A percentile compares a stretch with the other conserved stretches of the same genome.
Evolutionary conservation across 2,797 vertebrate species (phyloP).

Genomic region (Pogonophryne albipinna): DNA sequence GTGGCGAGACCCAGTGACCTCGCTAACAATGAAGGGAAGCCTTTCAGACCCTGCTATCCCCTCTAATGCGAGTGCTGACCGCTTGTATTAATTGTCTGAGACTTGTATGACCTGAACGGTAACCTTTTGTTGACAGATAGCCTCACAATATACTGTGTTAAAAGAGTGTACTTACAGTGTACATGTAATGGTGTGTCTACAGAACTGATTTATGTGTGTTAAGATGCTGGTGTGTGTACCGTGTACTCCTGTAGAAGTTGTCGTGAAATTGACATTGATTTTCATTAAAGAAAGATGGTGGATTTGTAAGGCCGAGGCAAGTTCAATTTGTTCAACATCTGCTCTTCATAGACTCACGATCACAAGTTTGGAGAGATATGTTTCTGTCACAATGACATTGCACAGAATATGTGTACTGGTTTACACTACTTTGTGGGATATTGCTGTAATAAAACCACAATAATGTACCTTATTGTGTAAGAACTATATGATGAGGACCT

Average conservation of each 20-base stretch:
- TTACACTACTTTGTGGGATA: background rate
- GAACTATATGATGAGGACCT: background rate
- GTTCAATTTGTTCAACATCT: background rate
- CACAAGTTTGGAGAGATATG: background rate
- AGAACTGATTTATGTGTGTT: conserved; percentile 8
- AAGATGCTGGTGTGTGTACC: background rate
- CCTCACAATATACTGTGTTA: background rate
- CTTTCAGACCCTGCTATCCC: conserved; percentile 15
- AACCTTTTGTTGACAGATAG: conserved; percentile 15
- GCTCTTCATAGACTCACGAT: background rate
- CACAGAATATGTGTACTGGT: background rate
- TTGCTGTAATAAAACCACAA: background rate
- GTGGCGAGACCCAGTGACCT: conserved; percentile 41
- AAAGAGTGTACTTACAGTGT: conserved; percentile 1
- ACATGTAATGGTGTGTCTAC: too few relatives aligned
- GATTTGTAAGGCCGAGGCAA: background rate
- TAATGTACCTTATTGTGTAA: background rate
- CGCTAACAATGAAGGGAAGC: conserved; percentile 36
- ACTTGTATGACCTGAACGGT: conserved; percentile 16
- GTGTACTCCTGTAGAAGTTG: background rate
- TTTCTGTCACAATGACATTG: background rate
- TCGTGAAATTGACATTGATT: conserved; percentile 8
- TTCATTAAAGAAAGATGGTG: background rate
- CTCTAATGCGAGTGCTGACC: conserved; percentile 13
- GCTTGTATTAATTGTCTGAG: conserved; percentile 40